phyloP scores from a whole-genome alignment of 2,888 invertebrate genomes.

The Endomychus coccineus region DNA sequence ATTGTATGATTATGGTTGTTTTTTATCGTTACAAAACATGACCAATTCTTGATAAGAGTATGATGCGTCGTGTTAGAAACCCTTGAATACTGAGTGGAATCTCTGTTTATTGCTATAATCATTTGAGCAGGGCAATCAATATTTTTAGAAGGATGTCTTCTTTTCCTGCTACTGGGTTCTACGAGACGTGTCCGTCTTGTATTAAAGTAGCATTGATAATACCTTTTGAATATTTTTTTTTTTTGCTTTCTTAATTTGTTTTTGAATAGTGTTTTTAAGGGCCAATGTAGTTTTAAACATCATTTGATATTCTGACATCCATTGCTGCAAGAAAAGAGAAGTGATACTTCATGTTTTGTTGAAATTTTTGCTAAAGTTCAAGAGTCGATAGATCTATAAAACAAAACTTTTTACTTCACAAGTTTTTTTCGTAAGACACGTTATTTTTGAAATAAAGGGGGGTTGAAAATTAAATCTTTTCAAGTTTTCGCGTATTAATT shows the following conservation, averaged over 20 bases:
- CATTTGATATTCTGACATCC: background rate
- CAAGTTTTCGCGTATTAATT: too few species aligned
- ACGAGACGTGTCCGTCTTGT: background rate
- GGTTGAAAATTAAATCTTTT: too few species aligned
- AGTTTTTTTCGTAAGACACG: too few species aligned
- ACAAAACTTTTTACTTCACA: too few species aligned
- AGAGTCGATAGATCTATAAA: too few species aligned
- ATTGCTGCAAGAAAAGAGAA: slow-evolving; percentile 1
- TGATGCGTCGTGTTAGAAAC: background rate
- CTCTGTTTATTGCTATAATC: slow-evolving; percentile 1
- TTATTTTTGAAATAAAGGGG: too few species aligned
- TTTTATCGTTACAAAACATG: slow-evolving; percentile 3
- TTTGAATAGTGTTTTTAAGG: background rate
- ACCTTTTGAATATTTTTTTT: slow-evolving; percentile 7
- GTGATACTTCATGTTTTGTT: too few species aligned
- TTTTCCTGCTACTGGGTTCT: background rate
- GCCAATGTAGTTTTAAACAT: background rate
- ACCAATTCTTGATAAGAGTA: slow-evolving; percentile 4
- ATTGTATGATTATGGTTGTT: slow-evolving; percentile 7
- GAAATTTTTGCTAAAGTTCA: too few species aligned
- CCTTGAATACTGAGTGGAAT: background rate
- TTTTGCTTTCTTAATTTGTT: slow-evolving; percentile 1
- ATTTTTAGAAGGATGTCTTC: slow-evolving; percentile 5
- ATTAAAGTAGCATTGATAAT: slow-evolving; percentile 7
- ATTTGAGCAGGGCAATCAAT: slow-evolving; percentile 5